Evolutionary conservation across 92 coral and sea anemone species (phyloP).

Genomic region (Actinostola sp.): DNA sequence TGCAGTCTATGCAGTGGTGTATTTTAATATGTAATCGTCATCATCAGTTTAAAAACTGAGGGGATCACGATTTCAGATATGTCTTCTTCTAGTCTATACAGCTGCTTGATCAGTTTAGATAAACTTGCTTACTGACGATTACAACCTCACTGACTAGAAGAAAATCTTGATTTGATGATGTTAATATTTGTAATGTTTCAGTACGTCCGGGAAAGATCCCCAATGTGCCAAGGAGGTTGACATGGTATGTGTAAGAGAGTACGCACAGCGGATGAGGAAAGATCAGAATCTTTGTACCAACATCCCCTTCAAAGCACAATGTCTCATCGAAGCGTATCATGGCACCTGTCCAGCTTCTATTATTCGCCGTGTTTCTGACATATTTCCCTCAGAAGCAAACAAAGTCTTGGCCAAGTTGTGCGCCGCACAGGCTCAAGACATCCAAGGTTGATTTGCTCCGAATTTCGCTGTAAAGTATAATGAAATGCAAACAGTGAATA

Average conservation of each 20-base stretch:
- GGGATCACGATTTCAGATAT: no score
- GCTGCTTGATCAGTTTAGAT: neutral
- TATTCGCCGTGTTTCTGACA: slow-evolving; percentile 4
- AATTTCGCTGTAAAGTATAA: no score
- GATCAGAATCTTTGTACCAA: slow-evolving; percentile 21
- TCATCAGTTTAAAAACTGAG: no score
- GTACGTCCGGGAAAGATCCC: slow-evolving; percentile 14
- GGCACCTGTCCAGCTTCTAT: neutral
- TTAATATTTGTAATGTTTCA: neutral
- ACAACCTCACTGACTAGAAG: neutral
- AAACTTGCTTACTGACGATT: neutral
- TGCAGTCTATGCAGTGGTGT: no score
- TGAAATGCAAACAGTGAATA: no score
- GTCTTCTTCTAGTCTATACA: no score
- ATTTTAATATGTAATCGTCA: no score
- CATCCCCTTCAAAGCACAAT: slow-evolving; percentile 32
- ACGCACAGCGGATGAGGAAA: slow-evolving; percentile 27
- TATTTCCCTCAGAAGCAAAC: slow-evolving; percentile 36
- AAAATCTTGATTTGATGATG: neutral
- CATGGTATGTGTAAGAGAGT: slow-evolving; percentile 11
- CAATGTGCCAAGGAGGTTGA: slow-evolving; percentile 28
- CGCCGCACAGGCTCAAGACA: neutral
- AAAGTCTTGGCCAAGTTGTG: slow-evolving; percentile 28
- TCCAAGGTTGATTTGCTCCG: no score
- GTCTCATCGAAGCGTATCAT: slow-evolving; percentile 2